Conservation (phyloP, 2,797 vertebrate species). For the Petrocephalus schoutedeni region DNA sequence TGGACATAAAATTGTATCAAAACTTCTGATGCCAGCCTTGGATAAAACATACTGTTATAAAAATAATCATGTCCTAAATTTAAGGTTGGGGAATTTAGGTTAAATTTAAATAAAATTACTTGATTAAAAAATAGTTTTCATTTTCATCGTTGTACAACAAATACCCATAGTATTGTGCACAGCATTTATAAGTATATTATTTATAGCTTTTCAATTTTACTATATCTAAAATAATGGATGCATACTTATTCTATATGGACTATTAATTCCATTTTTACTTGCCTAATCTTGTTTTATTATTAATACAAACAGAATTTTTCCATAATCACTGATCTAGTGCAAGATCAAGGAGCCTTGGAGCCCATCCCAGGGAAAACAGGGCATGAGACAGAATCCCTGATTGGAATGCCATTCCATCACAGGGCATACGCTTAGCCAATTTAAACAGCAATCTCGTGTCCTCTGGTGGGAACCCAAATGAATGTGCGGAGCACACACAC, state of each 20-base stretch:
- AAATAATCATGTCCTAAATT: neutral
- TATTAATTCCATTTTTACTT: neutral
- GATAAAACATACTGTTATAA: neutral
- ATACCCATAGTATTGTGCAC: neutral
- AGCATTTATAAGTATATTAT: neutral
- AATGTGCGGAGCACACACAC: neutral
- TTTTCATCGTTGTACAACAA: neutral
- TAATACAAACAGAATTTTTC: neutral
- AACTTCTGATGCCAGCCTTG: neutral
- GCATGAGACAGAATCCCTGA: neutral
- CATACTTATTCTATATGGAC: neutral
- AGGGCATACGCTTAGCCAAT: neutral
- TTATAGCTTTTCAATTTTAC: neutral
- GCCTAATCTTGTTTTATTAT: neutral
- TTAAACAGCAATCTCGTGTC: neutral
- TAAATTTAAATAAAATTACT: neutral
- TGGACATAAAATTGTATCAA: neutral
- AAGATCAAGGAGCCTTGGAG: neutral
- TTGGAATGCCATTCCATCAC: constrained; percentile 12
- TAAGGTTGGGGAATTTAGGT: neutral
- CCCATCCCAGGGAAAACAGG: neutral
- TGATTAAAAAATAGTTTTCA: neutral
- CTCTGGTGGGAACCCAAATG: neutral
- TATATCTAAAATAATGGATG: neutral
- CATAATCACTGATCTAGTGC: neutral